Evolutionary conservation across 2,113 vertebrate genomes (phyloP).

Genomic region (Sarotherodon lohbergeri): DNA sequence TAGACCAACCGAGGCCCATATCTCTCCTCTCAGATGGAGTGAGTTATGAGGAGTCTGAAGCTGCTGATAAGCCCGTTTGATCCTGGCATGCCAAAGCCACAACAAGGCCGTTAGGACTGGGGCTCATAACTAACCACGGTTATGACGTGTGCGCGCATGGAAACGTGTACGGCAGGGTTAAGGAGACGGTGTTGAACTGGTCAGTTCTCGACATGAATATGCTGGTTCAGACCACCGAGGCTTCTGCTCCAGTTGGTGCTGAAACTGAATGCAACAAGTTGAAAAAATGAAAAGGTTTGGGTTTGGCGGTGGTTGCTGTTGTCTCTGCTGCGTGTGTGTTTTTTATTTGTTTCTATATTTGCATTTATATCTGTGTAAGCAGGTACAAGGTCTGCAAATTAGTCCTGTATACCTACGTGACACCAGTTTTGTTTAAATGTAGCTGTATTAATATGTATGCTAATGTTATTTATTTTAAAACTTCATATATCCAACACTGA

Average conservation of each 20-base stretch:
- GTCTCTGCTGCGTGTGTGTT: background rate
- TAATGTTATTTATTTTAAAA: background rate
- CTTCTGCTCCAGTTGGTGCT: background rate
- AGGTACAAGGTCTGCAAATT: background rate
- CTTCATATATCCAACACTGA: background rate
- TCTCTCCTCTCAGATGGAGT: slow-evolving; percentile 10
- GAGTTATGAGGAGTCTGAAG: slow-evolving; percentile 34
- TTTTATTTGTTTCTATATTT: background rate
- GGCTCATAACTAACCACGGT: slow-evolving; percentile 16
- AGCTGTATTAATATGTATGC: background rate
- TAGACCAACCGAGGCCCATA: background rate
- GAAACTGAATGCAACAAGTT: background rate
- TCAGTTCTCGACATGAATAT: background rate
- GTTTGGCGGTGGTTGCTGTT: background rate
- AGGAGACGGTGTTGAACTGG: background rate
- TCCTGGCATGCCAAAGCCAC: slow-evolving; percentile 41
- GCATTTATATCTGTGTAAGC: background rate
- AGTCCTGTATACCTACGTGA: rapidly evolving
- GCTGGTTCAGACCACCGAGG: background rate
- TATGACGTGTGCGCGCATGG: slow-evolving; percentile 1
- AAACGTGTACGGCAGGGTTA: background rate
- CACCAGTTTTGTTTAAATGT: background rate
- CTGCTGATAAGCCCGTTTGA: slow-evolving; percentile 51
- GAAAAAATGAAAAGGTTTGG: background rate
- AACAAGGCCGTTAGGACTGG: slow-evolving; percentile 27